Evolutionary conservation across 2,113 vertebrate genomes (phyloP).

Genomic region (Rhinolophus ferrumequinum): DNA sequence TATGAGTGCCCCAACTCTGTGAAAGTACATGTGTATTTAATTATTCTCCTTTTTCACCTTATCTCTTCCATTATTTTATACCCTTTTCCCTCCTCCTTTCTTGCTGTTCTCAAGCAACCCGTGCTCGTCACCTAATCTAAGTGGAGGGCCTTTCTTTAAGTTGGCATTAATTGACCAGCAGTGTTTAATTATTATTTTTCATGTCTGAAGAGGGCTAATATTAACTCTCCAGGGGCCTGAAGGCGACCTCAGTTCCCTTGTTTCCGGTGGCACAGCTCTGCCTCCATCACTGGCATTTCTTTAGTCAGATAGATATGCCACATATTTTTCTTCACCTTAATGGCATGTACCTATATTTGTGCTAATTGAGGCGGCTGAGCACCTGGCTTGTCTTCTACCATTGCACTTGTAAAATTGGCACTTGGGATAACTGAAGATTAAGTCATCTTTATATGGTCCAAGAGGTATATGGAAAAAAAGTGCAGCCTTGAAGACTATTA

Average conservation of each 20-base stretch:
- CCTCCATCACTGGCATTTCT: conserved; percentile 78
- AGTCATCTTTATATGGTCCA: not conserved
- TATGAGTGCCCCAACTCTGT: conserved; percentile 85
- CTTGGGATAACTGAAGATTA: conserved; percentile 71
- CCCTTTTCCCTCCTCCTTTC: conserved; percentile 85
- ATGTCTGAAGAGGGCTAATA: conserved; percentile 84
- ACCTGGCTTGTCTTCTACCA: conserved; percentile 45
- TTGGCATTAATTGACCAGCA: conserved; percentile 88
- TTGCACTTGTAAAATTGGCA: conserved; percentile 32
- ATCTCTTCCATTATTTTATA: conserved; percentile 84
- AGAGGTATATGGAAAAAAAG: not conserved
- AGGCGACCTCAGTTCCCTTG: conserved; percentile 72
- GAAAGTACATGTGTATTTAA: conserved; percentile 86
- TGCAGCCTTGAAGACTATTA: not conserved
- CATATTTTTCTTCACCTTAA: conserved; percentile 57
- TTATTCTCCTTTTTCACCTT: conserved; percentile 86
- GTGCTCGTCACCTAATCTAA: conserved; percentile 85
- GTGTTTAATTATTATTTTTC: conserved; percentile 91
- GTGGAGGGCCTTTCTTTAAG: conserved; percentile 86
- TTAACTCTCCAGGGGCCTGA: conserved; percentile 85
- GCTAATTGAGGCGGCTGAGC: conserved; percentile 43
- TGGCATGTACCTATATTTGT: conserved; percentile 54
- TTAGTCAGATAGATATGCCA: conserved; percentile 61
- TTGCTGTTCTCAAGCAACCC: conserved; percentile 87
- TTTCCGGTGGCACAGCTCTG: conserved; percentile 81